These are phyloP conservation scores for Tragelaphus buxtoni DNA, from an alignment of 2,113 vertebrate genomes.

Conservation along the genomic window DNA sequence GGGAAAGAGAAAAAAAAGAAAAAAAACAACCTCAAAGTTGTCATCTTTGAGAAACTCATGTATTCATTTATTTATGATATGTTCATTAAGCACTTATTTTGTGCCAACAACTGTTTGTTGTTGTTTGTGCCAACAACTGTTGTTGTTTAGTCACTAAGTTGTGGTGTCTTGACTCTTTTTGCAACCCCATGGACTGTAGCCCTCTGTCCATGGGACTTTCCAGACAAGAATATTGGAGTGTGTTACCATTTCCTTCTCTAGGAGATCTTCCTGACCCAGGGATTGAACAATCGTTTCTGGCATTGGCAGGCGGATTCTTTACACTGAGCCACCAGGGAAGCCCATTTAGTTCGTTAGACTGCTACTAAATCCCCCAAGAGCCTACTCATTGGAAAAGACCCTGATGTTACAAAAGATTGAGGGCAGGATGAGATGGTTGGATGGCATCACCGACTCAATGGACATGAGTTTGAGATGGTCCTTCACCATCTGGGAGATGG, in stretches of 20 bases:
- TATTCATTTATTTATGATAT: not conserved
- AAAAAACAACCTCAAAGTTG: not conserved
- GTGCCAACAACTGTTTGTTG: not conserved
- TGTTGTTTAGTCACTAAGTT: not conserved
- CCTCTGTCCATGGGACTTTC: not conserved
- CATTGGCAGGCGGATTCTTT: not conserved
- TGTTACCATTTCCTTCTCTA: not conserved
- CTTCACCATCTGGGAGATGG: not conserved
- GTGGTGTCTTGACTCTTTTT: not conserved
- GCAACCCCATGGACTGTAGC: not conserved
- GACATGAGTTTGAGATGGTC: not conserved
- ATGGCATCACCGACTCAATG: not conserved
- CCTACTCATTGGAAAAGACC: not conserved
- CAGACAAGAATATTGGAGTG: not conserved
- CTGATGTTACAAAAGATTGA: not conserved
- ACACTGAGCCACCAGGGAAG: not conserved
- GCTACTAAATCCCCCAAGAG: not conserved
- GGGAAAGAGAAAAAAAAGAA: constrained; percentile 19
- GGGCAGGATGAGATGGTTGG: not conserved
- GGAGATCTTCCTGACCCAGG: not conserved
- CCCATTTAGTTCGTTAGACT: not conserved
- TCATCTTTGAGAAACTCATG: not conserved
- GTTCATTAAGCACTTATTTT: not conserved
- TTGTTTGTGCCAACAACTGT: not conserved
- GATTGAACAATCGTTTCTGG: not conserved